Evolutionary conservation across 2,888 invertebrate genomes (phyloP), one percentile per base, ranked within the genome.

Genomic region (Lasiommata megera): DNA sequence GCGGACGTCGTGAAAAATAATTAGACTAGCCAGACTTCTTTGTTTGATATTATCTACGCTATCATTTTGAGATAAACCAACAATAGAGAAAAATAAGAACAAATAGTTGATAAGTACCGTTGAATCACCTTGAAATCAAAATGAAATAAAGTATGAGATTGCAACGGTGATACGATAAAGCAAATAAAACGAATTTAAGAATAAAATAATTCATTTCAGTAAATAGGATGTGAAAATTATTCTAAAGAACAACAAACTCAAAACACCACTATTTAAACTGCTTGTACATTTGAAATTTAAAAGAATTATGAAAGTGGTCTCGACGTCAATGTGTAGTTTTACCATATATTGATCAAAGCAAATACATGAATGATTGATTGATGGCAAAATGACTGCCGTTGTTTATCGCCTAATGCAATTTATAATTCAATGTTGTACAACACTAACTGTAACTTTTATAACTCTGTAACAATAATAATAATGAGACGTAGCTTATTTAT

Each of bases 41-140:
- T 44, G 44, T 44, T 44, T 28, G 28, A 44, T 44, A 44, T 8
- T 28, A 28, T 12, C 28, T 23, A 23, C 5, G n/a, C 23, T 44
- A 44, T 28, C 44, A 12, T 3, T 43, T 43, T 44, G 28, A 44
- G 44, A 44, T 44, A 44, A 44, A 44, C 28, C 28, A 23, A 23
- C 23, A 44, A 28, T 28, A 29, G 44, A 44, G 14, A 18, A 12
- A 14, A 12, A 2, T 6, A 44, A 44, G 14, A 44, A 28, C 28
- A 28, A 43, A 14, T 28, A 44, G 12, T 8, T 28, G 44, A 44
- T 44, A 44, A 28, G 44, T 28, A 3, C 12, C 28, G 28, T 28
- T 44, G 44, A 44, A 44, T 44, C 28, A 41, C 11, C 41, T 41
- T 23, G 18, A 41, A 41, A 41, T 18, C n/a, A 23, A 23, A 34